Percentiles rank a stretch among this genome's conserved stretches.
Conservation (phyloP, 64 coral and sea anemone species). For the Astreopora myriophthalma region DNA sequence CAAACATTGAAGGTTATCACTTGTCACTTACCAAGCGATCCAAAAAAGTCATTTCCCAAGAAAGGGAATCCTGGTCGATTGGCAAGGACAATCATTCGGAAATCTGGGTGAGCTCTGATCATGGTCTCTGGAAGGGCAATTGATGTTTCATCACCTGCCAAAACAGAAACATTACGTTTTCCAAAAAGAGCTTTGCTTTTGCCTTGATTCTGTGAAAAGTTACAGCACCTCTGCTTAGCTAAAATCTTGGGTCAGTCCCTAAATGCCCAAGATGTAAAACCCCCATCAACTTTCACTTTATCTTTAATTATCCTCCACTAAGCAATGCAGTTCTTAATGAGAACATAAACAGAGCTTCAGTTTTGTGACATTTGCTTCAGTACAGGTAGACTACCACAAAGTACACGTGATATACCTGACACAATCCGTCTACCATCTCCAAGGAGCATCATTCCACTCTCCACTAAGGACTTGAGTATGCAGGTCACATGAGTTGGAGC, state of each 20-base stretch:
- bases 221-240: no score
- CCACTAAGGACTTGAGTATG: slow-evolving; percentile 93
- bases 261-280: no score
- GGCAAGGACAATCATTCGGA: slow-evolving; percentile 92
- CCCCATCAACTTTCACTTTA: no score
- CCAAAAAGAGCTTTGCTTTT: no score
- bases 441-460: slow-evolving; percentile 95
- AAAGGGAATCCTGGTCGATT: slow-evolving; percentile 99
- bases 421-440: slow-evolving; percentile 96
- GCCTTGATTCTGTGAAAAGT: no score
- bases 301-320: no score
- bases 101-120: slow-evolving; percentile 87
- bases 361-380: no score
- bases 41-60: slow-evolving; percentile 98
- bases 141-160: slow-evolving; percentile 36
- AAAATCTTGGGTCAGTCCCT: no score
- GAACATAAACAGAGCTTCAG: no score
- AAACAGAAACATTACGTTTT: background rate
- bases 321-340: no score
- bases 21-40: slow-evolving; percentile 92
- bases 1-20: no score
- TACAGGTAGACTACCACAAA: background rate
- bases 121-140: slow-evolving; percentile 63
- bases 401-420: slow-evolving; percentile 51
- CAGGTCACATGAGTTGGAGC: slow-evolving; percentile 97